Conservation (phyloP, 2,888 invertebrate genomes). For the Orthosia gracilis region DNA sequence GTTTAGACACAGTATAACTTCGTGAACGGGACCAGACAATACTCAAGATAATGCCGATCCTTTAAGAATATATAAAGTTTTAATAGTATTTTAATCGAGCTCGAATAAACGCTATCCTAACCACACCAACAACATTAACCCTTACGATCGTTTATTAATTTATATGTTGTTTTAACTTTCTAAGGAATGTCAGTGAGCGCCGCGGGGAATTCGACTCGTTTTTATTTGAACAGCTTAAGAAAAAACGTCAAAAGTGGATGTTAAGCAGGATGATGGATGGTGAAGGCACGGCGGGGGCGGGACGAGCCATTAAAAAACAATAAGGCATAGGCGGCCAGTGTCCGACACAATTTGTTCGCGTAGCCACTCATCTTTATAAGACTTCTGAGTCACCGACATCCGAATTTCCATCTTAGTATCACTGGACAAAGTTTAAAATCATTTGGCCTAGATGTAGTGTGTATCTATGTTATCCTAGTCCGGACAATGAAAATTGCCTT, state of each 20-base stretch:
- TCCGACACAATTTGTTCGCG: constrained; percentile 86
- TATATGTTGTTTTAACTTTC: constrained; percentile 86
- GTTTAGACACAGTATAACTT: neutral
- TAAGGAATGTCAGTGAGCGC: constrained; percentile 83
- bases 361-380: constrained; percentile 83
- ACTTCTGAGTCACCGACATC: constrained; percentile 30
- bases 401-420: constrained; percentile 43
- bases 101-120: constrained; percentile 34
- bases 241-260: constrained; percentile 72
- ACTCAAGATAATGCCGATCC: too few relatives aligned
- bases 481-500: constrained; percentile 74
- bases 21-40: neutral
- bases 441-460: constrained; percentile 10
- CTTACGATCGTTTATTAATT: constrained; percentile 81
- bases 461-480: constrained; percentile 60
- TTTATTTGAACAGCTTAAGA: constrained; percentile 79
- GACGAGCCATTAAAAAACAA: constrained; percentile 89
- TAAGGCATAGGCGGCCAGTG: constrained; percentile 85
- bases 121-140: constrained; percentile 71
- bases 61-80: neutral
- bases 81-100: constrained; percentile 40
- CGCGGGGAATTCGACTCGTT: constrained; percentile 84
- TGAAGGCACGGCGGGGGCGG: constrained; percentile 83
- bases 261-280: constrained; percentile 84
- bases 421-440: constrained; percentile 38